Evolutionary conservation across 1,140 invertebrate species (phyloP).

Genomic region (Drosophila triauraria): DNA sequence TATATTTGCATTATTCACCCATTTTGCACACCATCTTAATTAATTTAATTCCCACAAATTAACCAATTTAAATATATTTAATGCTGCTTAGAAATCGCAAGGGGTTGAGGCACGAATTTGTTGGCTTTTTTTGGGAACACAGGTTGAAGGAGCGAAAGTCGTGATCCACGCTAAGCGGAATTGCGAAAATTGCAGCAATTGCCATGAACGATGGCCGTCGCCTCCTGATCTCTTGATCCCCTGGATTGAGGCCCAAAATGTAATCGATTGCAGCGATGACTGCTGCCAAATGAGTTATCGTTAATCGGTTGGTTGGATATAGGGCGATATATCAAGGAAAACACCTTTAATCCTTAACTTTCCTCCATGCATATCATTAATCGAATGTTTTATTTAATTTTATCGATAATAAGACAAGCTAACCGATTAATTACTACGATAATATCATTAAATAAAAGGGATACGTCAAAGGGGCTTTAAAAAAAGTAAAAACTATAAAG

Average conservation of each 20-base stretch:
- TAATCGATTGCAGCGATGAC: slow-evolving; percentile 8
- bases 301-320: slow-evolving; percentile 12
- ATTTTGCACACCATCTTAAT: slow-evolving; percentile 15
- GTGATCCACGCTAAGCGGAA: slow-evolving; percentile 14
- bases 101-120: background rate
- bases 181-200: slow-evolving; percentile 33
- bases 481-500: too few relatives aligned
- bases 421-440: background rate
- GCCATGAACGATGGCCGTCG: slow-evolving; percentile 11
- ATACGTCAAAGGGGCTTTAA: too few relatives aligned
- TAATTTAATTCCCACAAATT: slow-evolving; percentile 10
- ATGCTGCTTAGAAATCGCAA: background rate
- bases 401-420: too few relatives aligned
- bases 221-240: slow-evolving; percentile 16
- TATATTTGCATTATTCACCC: background rate
- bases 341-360: background rate
- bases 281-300: background rate
- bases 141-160: slow-evolving; percentile 45
- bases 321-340: background rate
- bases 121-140: background rate
- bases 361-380: background rate
- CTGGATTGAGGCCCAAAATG: background rate
- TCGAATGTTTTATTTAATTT: too few relatives aligned
- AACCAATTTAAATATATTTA: slow-evolving; percentile 8
- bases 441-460: background rate